Conservation (phyloP, 1,140 invertebrate genomes). For the Drosophila tani region DNA sequence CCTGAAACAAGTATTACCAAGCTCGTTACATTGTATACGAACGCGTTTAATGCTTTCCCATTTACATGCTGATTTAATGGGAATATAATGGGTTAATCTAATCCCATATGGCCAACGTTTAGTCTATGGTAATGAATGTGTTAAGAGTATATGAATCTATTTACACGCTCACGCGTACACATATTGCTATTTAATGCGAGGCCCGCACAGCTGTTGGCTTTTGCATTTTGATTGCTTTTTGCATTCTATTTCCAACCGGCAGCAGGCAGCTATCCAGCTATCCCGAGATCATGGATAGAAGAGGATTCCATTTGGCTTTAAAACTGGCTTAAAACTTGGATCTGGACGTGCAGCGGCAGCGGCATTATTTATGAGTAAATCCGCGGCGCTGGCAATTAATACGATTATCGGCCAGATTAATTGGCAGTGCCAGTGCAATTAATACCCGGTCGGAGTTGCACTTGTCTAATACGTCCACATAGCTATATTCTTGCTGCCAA, state of each 20-base stretch:
- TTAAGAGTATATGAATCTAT: not conserved
- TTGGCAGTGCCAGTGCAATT: slow-evolving; percentile 71
- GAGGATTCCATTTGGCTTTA: slow-evolving; percentile 12
- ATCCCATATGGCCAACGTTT: slow-evolving; percentile 9
- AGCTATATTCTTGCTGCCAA: slow-evolving; percentile 1
- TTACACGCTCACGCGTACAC: not conserved
- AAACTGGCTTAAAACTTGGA: slow-evolving; percentile 18
- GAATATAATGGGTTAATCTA: not conserved
- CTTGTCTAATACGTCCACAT: slow-evolving; percentile 28
- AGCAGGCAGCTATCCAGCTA: not conserved
- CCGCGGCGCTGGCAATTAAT: slow-evolving; percentile 57
- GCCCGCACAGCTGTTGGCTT: slow-evolving; percentile 20
- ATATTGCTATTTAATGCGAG: slow-evolving; percentile 7
- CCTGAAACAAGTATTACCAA: not conserved
- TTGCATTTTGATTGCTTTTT: slow-evolving; percentile 58
- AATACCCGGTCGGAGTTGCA: slow-evolving; percentile 40
- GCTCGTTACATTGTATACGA: not conserved
- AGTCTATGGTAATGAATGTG: slow-evolving; percentile 2
- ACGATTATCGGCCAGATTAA: slow-evolving; percentile 78
- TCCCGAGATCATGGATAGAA: slow-evolving; percentile 3
- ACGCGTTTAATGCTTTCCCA: not conserved
- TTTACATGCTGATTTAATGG: slow-evolving; percentile 18
- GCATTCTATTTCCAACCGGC: slow-evolving; percentile 42
- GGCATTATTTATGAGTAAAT: slow-evolving; percentile 49
- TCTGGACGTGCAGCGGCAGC: not conserved